Conservation (phyloP, 2,113 vertebrate species). For the Thermophis baileyi region DNA sequence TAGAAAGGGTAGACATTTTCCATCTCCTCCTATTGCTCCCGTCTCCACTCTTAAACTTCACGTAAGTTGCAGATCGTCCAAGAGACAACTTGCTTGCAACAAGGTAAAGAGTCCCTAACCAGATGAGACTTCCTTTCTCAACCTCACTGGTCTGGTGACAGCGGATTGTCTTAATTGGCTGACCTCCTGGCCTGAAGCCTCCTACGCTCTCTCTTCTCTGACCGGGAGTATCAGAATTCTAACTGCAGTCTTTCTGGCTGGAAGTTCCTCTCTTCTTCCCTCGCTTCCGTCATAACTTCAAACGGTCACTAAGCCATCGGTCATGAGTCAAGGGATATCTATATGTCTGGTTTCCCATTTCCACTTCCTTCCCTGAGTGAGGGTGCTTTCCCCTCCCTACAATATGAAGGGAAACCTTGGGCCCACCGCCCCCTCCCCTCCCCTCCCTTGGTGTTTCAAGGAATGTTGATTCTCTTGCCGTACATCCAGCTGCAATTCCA, state of each 20-base stretch:
- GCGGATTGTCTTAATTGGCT: background rate
- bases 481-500: conserved; percentile 86
- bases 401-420: background rate
- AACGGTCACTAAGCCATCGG: background rate
- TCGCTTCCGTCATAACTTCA: background rate
- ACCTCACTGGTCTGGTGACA: background rate
- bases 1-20: background rate
- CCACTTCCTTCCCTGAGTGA: background rate
- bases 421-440: background rate
- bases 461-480: background rate
- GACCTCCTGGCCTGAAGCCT: background rate
- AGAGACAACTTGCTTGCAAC: background rate
- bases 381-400: background rate
- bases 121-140: background rate
- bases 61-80: background rate
- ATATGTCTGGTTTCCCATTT: background rate
- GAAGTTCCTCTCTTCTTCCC: background rate
- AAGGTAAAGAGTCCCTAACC: background rate
- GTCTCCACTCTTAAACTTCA: background rate
- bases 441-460: background rate
- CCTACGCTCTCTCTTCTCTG: background rate
- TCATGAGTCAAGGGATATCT: background rate
- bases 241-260: no score
- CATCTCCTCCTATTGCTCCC: background rate
- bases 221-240: no score